Evolutionary conservation across 2,797 vertebrate species (phyloP).

Genomic region (Sebastes cheni): DNA sequence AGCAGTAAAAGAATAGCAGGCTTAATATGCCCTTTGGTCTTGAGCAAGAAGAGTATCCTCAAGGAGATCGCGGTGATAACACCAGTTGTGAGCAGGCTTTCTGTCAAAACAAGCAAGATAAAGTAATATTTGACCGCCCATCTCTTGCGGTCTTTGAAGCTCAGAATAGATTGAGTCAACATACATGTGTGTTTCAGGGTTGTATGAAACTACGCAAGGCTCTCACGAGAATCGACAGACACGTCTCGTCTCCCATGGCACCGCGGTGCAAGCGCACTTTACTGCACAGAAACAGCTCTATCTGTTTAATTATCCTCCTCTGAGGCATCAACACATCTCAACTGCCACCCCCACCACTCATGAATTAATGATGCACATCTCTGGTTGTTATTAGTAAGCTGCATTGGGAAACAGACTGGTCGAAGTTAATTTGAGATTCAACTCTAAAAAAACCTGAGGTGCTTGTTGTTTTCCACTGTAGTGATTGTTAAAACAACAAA

Average conservation of each 20-base stretch:
- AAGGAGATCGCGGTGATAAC: slow-evolving; percentile 21
- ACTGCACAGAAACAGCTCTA: slow-evolving; percentile 74
- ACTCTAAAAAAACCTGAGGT: slow-evolving; percentile 26
- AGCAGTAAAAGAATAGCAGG: slow-evolving; percentile 3
- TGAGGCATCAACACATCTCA: slow-evolving; percentile 72
- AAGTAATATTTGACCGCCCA: slow-evolving; percentile 3
- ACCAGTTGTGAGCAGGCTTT: neutral
- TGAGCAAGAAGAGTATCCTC: neutral
- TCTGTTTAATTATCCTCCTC: slow-evolving; percentile 83
- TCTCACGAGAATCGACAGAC: slow-evolving; percentile 44
- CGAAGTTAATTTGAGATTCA: slow-evolving; percentile 70
- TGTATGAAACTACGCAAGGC: slow-evolving; percentile 36
- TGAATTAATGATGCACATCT: slow-evolving; percentile 82
- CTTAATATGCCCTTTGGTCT: slow-evolving; percentile 36
- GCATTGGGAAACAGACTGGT: slow-evolving; percentile 66
- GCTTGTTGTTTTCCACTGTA: slow-evolving; percentile 38
- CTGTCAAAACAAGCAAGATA: neutral
- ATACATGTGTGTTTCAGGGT: slow-evolving; percentile 37
- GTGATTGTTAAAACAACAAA: slow-evolving; percentile 27
- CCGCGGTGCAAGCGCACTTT: slow-evolving; percentile 42
- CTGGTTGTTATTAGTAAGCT: slow-evolving; percentile 75
- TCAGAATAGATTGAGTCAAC: slow-evolving; percentile 33
- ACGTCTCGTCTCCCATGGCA: slow-evolving; percentile 39
- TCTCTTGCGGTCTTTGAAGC: slow-evolving; percentile 50
- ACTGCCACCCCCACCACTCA: slow-evolving; percentile 70